Conservation (phyloP, 2,797 vertebrate genomes). For the Phylloscopus collybita region DNA sequence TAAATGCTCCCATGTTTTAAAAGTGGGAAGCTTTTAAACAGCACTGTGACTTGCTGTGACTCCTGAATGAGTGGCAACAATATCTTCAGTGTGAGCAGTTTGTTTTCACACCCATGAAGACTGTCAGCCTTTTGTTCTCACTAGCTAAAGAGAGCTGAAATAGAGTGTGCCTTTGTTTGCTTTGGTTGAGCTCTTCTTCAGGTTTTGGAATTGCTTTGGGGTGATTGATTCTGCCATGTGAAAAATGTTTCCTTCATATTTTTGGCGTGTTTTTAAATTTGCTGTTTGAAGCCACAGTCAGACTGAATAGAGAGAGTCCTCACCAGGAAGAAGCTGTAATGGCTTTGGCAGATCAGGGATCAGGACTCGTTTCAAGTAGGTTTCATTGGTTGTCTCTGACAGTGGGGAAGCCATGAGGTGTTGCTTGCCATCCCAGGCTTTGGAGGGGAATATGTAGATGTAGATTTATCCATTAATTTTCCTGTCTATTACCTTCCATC, state of each 20-base stretch:
- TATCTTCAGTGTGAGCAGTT: neutral
- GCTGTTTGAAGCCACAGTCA: neutral
- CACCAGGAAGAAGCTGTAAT: neutral
- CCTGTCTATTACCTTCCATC: neutral
- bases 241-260: neutral
- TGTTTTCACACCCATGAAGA: neutral
- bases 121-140: neutral
- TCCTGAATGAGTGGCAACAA: neutral
- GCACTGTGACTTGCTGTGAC: neutral
- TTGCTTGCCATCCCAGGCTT: neutral
- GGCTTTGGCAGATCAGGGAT: neutral
- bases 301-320: neutral
- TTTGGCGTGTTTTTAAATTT: neutral
- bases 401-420: neutral
- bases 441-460: neutral
- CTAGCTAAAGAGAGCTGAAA: neutral
- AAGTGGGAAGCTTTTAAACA: neutral
- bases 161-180: neutral
- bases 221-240: neutral
- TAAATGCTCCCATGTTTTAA: neutral
- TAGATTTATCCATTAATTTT: neutral
- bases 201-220: neutral
- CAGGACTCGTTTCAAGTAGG: neutral
- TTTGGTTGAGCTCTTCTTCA: neutral
- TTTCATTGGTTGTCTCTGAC: neutral